Conservation (phyloP, 1,140 invertebrate genomes). For the Agrypnia vestita region DNA sequence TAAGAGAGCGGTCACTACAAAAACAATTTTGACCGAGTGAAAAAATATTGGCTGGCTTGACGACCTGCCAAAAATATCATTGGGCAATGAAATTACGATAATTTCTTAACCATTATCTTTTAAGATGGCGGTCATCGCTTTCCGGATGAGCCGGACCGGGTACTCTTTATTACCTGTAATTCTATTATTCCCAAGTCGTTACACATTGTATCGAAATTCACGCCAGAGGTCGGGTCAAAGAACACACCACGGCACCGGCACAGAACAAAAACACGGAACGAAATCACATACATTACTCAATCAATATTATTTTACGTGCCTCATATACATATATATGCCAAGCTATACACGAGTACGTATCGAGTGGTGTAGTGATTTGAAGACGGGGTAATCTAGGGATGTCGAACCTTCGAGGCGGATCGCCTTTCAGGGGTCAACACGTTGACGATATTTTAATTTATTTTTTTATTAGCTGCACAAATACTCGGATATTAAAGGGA, state of each 20-base stretch:
- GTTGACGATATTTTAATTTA: too few species aligned
- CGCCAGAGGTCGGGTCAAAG: slow-evolving; percentile 52
- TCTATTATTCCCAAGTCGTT: slow-evolving; percentile 59
- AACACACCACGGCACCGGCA: slow-evolving; percentile 25
- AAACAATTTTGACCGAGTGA: too few species aligned
- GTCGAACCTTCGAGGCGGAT: not conserved
- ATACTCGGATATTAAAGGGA: too few species aligned
- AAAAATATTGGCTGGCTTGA: too few species aligned
- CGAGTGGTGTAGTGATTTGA: not conserved
- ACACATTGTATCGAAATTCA: slow-evolving; percentile 57
- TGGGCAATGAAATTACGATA: slow-evolving; percentile 29
- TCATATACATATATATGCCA: slow-evolving; percentile 15
- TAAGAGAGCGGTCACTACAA: too few species aligned
- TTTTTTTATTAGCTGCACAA: too few species aligned
- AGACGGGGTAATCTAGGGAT: not conserved
- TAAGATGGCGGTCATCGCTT: slow-evolving; percentile 30
- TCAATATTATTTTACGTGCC: slow-evolving; percentile 59
- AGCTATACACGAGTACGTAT: not conserved
- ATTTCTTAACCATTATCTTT: slow-evolving; percentile 39
- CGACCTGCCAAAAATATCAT: slow-evolving; percentile 19
- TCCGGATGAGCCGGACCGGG: slow-evolving; percentile 12
- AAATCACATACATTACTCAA: slow-evolving; percentile 56
- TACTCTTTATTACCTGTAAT: slow-evolving; percentile 58
- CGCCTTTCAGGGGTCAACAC: too few species aligned
- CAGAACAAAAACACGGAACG: slow-evolving; percentile 52